These are phyloP conservation scores for Ptyas mucosa DNA, from an alignment of 2,113 vertebrate genomes.

Conservation along the genomic window DNA sequence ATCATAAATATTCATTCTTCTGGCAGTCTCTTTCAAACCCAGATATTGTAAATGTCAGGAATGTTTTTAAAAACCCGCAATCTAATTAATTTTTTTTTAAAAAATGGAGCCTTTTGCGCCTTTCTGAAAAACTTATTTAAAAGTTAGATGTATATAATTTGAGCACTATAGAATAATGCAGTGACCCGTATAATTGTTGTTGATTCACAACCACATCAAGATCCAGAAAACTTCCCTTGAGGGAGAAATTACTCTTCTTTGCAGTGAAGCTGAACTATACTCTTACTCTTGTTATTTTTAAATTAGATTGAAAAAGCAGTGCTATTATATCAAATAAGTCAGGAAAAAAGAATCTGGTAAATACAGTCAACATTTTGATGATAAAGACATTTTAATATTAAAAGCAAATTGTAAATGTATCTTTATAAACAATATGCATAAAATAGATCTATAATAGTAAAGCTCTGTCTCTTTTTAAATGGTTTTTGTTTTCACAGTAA, in stretches of 20 bases:
- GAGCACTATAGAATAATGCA: background rate
- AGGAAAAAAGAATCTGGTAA: slow-evolving; percentile 56
- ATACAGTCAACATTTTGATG: slow-evolving; percentile 63
- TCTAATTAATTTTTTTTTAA: background rate
- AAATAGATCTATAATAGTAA: slow-evolving; percentile 80
- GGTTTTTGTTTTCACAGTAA: slow-evolving; percentile 80
- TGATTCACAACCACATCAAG: background rate
- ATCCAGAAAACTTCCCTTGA: slow-evolving; percentile 33
- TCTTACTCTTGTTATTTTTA: slow-evolving; percentile 51
- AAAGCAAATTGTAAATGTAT: slow-evolving; percentile 82
- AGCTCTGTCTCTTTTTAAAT: slow-evolving; percentile 69
- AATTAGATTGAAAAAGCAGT: slow-evolving; percentile 52
- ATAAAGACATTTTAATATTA: slow-evolving; percentile 81
- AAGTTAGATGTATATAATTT: background rate
- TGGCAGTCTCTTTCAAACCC: slow-evolving; percentile 7
- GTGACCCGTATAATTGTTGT: background rate
- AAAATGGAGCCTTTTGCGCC: background rate
- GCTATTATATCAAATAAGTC: slow-evolving; percentile 49
- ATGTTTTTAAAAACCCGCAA: background rate
- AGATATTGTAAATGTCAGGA: background rate
- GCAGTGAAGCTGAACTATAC: slow-evolving; percentile 41
- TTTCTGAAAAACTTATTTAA: background rate
- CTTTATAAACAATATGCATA: slow-evolving; percentile 84
- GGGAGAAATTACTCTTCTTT: slow-evolving; percentile 29
- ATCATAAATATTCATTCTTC: background rate